A percentile compares a stretch with the other conserved stretches of the same genome.
These are phyloP conservation scores for Patagioenas fasciata DNA, from an alignment of 2,113 vertebrate genomes.

Conservation along the genomic window DNA sequence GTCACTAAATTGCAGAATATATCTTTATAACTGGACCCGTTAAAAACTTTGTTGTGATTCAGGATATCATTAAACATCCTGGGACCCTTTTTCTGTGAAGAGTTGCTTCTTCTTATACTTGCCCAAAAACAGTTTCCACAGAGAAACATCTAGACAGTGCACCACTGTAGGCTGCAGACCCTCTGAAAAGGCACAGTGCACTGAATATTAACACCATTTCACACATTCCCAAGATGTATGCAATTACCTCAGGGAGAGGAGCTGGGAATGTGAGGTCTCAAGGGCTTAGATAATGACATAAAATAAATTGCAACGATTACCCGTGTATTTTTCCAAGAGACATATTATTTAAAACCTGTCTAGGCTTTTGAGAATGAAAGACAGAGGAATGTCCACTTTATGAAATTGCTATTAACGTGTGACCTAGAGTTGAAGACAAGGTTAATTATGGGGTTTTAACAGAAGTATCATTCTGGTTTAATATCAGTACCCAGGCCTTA, in stretches of 20 bases:
- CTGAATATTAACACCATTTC: slow-evolving; percentile 76
- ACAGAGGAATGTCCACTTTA: slow-evolving; percentile 84
- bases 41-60: neutral
- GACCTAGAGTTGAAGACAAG: slow-evolving; percentile 79
- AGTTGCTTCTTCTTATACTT: neutral
- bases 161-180: slow-evolving; percentile 38
- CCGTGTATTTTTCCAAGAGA: slow-evolving; percentile 79
- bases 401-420: slow-evolving; percentile 83
- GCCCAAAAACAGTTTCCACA: slow-evolving; percentile 24
- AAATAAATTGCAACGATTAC: slow-evolving; percentile 92
- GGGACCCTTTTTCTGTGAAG: neutral
- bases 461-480: slow-evolving; percentile 81
- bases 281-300: slow-evolving; percentile 82
- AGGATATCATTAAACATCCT: neutral
- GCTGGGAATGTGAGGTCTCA: slow-evolving; percentile 74
- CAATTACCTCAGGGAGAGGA: slow-evolving; percentile 78
- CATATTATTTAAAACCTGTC: slow-evolving; percentile 82
- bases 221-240: slow-evolving; percentile 75
- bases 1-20: neutral
- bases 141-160: slow-evolving; percentile 46
- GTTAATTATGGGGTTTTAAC: slow-evolving; percentile 87
- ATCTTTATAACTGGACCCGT: neutral
- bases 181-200: slow-evolving; percentile 55
- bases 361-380: slow-evolving; percentile 75
- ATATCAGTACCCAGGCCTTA: slow-evolving; percentile 79